phyloP scores from a whole-genome alignment of 1,140 invertebrate genomes.

The Nephila pilipes region DNA sequence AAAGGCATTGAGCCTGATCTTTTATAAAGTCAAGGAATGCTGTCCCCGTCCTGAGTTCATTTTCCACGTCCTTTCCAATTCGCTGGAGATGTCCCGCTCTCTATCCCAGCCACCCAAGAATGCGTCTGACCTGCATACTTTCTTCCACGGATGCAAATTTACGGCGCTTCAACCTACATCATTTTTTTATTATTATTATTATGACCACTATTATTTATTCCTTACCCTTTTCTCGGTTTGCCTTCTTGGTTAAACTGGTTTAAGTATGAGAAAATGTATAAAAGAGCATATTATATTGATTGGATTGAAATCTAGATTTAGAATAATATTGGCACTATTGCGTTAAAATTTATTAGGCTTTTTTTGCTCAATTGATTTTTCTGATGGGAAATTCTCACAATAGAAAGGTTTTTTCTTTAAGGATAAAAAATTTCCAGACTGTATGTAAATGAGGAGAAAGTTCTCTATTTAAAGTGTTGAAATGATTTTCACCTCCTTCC shows the following conservation, averaged over 20 bases:
- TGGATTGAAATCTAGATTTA: conserved; percentile 31
- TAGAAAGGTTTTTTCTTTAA: neutral
- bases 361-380: neutral
- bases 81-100: conserved; percentile 38
- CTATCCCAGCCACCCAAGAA: conserved; percentile 40
- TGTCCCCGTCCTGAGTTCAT: conserved; percentile 55
- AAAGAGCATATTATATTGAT: conserved; percentile 6
- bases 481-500: too few relatives aligned
- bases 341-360: neutral
- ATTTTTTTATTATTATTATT: conserved; percentile 22
- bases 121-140: conserved; percentile 52
- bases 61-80: conserved; percentile 64
- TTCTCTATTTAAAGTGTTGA: too few relatives aligned
- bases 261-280: too few relatives aligned
- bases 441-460: neutral
- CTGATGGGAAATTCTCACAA: neutral
- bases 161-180: conserved; percentile 24
- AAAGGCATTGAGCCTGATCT: conserved; percentile 71
- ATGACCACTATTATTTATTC: conserved; percentile 31
- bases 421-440: neutral
- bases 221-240: neutral
- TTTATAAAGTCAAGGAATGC: conserved; percentile 76
- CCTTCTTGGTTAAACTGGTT: neutral
- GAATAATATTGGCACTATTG: conserved; percentile 12
- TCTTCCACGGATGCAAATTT: conserved; percentile 65